Evolutionary conservation across 2,797 vertebrate genomes (phyloP), one percentile per base, ranked within the genome.

Genomic region (Tapirus indicus): DNA sequence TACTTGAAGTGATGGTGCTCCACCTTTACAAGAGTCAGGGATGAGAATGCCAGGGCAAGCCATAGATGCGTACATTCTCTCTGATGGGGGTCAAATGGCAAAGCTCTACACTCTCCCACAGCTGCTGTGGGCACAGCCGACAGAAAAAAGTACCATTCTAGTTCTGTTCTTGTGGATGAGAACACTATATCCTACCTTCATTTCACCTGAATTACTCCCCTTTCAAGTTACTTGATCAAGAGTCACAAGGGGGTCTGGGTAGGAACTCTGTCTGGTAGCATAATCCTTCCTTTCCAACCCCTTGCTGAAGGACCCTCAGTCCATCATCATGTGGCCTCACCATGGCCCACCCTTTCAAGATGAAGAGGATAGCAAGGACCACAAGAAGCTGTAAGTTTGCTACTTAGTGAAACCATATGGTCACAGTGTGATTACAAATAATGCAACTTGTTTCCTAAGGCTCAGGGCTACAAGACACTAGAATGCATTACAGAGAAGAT

Each of bases 181-280:
- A 83, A 68, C 49, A 72, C 71, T 32, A 54, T 20, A 0, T 1
- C 2, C 47, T 54, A 72, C 79, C 56, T 88, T 91, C 27, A 13
- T 29, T 38, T 3, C 38, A 41, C 49, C 58, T 6, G 29, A n/a
- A 71, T 1, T 4, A n/a, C n/a, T n/a, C 69, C 32, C 18, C 58
- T 79, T 90, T 74, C 49, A 78, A 60, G 25, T 35, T 17, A 38
- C 49, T 35, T 23, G 41, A 78, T 47, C 25, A 29, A 35, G 32
- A 27, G 16, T 6, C 1, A 7, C 0, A 8, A 14, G 25, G 4
- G 12, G 23, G 6, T 82, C 35, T 5, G 12, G 29, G 35, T 11
- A 38, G 35, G 64, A 49, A 35, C 16, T 38, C 35, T 41, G 41
- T 12, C 5, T 9, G 10, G 29, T 11, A 47, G 20, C 7, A 1